Conservation (phyloP, 2,113 vertebrate species). For the Sarotherodon lohbergeri region DNA sequence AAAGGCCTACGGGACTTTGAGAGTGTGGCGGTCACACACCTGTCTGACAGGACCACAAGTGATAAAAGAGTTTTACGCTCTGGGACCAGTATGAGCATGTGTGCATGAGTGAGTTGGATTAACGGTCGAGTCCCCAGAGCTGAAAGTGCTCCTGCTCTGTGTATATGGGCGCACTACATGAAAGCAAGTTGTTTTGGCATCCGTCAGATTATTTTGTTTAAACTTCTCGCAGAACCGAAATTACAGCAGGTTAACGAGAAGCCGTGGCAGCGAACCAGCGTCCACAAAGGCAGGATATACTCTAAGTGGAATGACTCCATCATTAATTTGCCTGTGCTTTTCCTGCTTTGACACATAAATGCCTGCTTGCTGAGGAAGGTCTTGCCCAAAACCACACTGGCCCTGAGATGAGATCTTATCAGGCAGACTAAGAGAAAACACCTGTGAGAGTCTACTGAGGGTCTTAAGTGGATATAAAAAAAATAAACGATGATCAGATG, state of each 20-base stretch:
- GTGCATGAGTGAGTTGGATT: not conserved
- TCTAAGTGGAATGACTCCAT: not conserved
- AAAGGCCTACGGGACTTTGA: not conserved
- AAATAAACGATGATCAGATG: not conserved
- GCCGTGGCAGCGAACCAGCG: not conserved
- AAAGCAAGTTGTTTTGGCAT: not conserved
- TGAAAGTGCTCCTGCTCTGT: not conserved
- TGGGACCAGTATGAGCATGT: not conserved
- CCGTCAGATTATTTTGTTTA: not conserved
- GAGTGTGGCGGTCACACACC: slow-evolving; percentile 1
- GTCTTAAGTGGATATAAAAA: not conserved
- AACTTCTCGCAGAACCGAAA: not conserved
- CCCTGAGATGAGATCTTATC: not conserved
- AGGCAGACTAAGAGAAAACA: not conserved
- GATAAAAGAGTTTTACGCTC: not conserved
- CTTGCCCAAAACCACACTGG: not conserved
- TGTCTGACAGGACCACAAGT: not conserved
- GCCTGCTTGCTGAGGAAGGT: not conserved
- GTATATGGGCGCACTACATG: not conserved
- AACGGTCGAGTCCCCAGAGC: not conserved
- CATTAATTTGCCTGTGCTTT: not conserved
- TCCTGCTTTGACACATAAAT: not conserved
- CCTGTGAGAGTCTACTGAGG: not conserved
- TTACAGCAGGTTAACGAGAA: not conserved
- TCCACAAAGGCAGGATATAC: not conserved